Evolutionary conservation across 2,888 invertebrate genomes (phyloP), one percentile per base, ranked within the genome.

Genomic region (Sphecodes monilicornis): DNA sequence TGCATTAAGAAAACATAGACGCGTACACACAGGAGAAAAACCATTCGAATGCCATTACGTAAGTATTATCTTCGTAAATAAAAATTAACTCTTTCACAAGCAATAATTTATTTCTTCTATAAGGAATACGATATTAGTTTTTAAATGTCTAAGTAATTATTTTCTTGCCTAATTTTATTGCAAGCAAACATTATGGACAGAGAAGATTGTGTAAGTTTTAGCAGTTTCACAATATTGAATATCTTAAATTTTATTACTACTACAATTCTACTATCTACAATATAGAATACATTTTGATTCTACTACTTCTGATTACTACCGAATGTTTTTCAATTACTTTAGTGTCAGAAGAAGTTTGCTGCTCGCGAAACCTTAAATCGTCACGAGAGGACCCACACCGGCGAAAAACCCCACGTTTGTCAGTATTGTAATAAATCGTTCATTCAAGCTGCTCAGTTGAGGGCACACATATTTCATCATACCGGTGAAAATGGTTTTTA

Each of bases 291-390:
- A 60, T 64, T 64, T 32, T 32, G 32, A 32, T 64, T 32, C 6
- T 2, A 18, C 13, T 29, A 32, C 8, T 64, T 64, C 64, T 64
- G 29, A 3, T 16, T 32, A n/a, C 22, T 22, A 26, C 0, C 46
- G 29, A 29, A 22, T 75, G 26, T 5, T 66, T 26, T 29, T 29
- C 54, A 36, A 43, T 81, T 26, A 74, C 93, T 95, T 76, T 94
- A 98, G 97, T 98, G 98, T 91, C 96, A 96, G 60, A 97, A 97
- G 93, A 96, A 96, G 77, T 98, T 98, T 92, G 97, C 97, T 76
- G 98, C 98, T 0, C 97, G 98, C 90, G 98, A 98, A 93, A 98
- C 98, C 80, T 95, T 97, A 89, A 97, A 97, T 89, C 96, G 97
- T 3, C 97, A 97, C 93, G 96, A 97, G 91, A 95, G 97, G 88